phyloP scores from a whole-genome alignment of 2,797 vertebrate species.

The Melopsittacus undulatus region DNA sequence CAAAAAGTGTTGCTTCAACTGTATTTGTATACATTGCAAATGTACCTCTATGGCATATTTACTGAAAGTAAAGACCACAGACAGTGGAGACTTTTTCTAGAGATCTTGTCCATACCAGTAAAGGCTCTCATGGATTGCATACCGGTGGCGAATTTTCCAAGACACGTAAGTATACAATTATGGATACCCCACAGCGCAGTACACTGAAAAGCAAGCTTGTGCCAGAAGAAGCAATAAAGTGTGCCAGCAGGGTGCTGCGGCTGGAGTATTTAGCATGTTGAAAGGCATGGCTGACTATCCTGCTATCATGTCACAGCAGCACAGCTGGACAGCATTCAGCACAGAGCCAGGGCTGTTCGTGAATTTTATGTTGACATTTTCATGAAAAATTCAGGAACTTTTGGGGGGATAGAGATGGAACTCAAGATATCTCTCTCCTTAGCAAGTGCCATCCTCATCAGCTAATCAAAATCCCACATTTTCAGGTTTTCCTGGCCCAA shows the following conservation, averaged over 20 bases:
- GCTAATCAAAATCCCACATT: background rate
- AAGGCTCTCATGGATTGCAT: background rate
- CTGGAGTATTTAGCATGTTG: background rate
- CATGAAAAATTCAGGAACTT: slow-evolving; percentile 52
- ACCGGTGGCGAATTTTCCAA: slow-evolving; percentile 6
- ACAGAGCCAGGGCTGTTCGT: background rate
- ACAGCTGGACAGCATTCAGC: slow-evolving; percentile 49
- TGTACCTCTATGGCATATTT: background rate
- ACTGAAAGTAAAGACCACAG: background rate
- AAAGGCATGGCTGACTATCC: background rate
- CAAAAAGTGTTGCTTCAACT: background rate
- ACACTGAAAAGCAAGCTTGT: slow-evolving; percentile 32
- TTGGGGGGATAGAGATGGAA: background rate
- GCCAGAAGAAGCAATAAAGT: slow-evolving; percentile 31
- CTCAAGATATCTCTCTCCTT: background rate
- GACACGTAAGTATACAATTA: background rate
- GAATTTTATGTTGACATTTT: slow-evolving; percentile 7
- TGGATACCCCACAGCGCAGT: background rate
- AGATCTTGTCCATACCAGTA: background rate
- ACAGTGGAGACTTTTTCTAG: background rate
- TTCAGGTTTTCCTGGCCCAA: background rate
- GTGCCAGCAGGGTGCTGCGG: slow-evolving; percentile 19
- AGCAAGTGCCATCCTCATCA: background rate
- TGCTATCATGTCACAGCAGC: slow-evolving; percentile 19
- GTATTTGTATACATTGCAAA: background rate